Evolutionary conservation across 2,113 vertebrate species (phyloP).

Genomic region (Motacilla alba): DNA sequence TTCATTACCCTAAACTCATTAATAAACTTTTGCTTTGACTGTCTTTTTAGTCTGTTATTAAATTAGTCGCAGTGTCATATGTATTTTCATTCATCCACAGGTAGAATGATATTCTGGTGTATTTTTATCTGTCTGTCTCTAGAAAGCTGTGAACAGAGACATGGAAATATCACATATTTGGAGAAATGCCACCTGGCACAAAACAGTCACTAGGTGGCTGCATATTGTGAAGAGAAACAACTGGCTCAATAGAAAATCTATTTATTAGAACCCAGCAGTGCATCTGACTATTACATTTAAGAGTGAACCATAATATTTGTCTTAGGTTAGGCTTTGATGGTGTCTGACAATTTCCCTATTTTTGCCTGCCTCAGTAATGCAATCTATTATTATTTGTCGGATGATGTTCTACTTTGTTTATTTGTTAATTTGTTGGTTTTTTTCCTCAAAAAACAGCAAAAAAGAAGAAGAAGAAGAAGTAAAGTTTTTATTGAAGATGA

Average conservation of each 20-base stretch:
- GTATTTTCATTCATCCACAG: neutral
- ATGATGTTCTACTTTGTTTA: neutral
- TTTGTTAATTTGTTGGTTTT: neutral
- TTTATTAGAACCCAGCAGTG: conserved; percentile 29
- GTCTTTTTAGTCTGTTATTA: neutral
- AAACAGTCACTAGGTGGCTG: conserved; percentile 46
- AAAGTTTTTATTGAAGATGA: neutral
- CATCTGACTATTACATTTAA: neutral
- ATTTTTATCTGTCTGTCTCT: conserved; percentile 66
- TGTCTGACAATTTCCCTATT: neutral
- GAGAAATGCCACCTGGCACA: conserved; percentile 64
- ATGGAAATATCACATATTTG: conserved; percentile 60
- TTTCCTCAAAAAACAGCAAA: neutral
- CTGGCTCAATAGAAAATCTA: conserved; percentile 48
- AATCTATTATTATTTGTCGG: neutral
- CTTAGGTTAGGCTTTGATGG: neutral
- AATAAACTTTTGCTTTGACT: neutral
- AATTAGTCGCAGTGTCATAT: neutral
- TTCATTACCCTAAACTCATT: neutral
- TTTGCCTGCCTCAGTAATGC: neutral
- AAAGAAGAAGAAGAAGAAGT: neutral
- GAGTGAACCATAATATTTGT: conserved; percentile 35
- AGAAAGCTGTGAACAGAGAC: conserved; percentile 64
- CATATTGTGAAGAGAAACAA: conserved; percentile 41
- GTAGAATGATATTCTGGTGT: conserved; percentile 13